phyloP scores from a whole-genome alignment of 2,888 invertebrate species.

The Cephus runcator region DNA sequence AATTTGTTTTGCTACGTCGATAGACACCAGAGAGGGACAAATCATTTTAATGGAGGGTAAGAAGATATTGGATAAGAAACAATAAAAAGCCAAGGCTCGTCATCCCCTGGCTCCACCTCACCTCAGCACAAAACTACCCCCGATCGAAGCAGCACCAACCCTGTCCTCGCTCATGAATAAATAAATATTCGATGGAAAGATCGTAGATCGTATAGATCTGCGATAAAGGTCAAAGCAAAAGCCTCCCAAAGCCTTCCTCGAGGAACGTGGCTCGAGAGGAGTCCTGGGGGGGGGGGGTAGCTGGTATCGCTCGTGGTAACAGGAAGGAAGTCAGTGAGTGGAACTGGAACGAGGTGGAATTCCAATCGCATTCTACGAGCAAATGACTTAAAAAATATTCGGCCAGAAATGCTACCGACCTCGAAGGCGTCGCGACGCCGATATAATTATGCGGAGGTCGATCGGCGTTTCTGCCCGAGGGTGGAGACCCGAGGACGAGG shows the following conservation, averaged over 20 bases:
- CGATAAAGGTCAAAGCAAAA: slow-evolving; percentile 1
- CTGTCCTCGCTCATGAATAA: slow-evolving; percentile 1
- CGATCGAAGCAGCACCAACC: background rate
- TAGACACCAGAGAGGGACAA: background rate
- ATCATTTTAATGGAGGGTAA: no score
- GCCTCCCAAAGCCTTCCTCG: background rate
- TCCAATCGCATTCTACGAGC: no score
- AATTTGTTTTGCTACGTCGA: background rate
- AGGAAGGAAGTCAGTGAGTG: no score
- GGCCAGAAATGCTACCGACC: no score
- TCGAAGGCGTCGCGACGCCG: slow-evolving; percentile 20
- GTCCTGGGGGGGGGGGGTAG: background rate
- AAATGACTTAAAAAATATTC: no score
- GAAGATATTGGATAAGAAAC: background rate
- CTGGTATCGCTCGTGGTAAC: no score
- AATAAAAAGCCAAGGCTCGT: background rate
- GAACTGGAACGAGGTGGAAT: no score
- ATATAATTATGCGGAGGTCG: slow-evolving; percentile 47
- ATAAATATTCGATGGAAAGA: slow-evolving; percentile 7
- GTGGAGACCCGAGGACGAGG: no score
- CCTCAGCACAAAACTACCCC: background rate
- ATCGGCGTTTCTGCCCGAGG: slow-evolving; percentile 19
- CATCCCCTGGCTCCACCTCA: slow-evolving; percentile 5
- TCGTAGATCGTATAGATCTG: background rate
- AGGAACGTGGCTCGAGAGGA: background rate